Conservation (phyloP, 2,888 invertebrate genomes). For the Phragmatobia fuliginosa region DNA sequence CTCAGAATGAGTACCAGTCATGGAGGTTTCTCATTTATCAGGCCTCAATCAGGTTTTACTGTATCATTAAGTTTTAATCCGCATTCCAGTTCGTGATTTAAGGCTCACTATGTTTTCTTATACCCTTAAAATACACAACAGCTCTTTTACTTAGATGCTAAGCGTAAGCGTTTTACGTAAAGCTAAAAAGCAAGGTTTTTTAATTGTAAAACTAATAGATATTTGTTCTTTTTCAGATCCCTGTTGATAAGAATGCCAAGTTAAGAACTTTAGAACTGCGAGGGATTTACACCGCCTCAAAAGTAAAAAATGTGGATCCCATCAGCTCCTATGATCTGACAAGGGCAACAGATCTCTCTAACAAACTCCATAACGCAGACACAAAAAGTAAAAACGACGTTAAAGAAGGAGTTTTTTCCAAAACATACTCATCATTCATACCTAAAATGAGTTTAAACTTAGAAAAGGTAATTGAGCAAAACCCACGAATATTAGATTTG, state of each 20-base stretch:
- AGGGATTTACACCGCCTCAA: slow-evolving; percentile 71
- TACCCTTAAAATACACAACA: neutral
- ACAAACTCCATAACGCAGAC: slow-evolving; percentile 57
- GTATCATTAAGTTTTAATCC: neutral
- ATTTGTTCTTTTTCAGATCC: slow-evolving; percentile 74
- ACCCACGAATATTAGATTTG: slow-evolving; percentile 80
- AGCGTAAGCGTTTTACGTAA: too few relatives aligned
- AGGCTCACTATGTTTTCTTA: neutral
- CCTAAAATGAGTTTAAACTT: slow-evolving; percentile 80
- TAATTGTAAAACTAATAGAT: slow-evolving; percentile 21
- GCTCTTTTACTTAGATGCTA: neutral
- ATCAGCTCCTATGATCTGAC: slow-evolving; percentile 59
- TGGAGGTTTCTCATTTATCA: too few relatives aligned
- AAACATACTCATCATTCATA: slow-evolving; percentile 76
- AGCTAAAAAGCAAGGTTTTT: neutral
- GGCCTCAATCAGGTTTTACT: too few relatives aligned
- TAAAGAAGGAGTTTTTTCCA: slow-evolving; percentile 71
- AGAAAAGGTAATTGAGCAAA: slow-evolving; percentile 78
- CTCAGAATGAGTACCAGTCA: too few relatives aligned
- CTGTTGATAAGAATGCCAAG: slow-evolving; percentile 80
- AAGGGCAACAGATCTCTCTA: slow-evolving; percentile 58
- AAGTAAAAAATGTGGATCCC: slow-evolving; percentile 66
- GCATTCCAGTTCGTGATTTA: neutral
- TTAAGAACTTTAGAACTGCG: slow-evolving; percentile 74
- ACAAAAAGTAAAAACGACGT: slow-evolving; percentile 65